Base-by-base conservation (phyloP, 2,888 invertebrate genomes). In the Gortyna flavago region DNA sequence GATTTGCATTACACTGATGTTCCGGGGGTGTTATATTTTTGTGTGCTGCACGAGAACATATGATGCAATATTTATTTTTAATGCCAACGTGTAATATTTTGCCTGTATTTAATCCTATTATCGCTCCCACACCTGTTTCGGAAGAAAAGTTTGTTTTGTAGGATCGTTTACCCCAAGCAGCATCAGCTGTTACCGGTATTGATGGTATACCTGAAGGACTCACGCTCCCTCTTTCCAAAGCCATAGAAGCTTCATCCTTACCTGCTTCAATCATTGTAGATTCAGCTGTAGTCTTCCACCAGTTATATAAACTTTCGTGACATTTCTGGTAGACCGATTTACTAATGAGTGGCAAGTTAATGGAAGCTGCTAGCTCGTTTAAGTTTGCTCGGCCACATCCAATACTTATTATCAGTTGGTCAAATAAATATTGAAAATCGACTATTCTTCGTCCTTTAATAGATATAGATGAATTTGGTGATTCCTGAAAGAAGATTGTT, bases 111-210 rank as follows among this genome's bases (percentile, higher is more conserved):
- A 71, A 7, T 21, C 32, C 59, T 57, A 44, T 59, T 21, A 71
- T 59, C 0, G 29, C 70, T 59, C 59, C 41, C 6, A 70, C 21
- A 8, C 59, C 59, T 29, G 59, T 21, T 59, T 41, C 38, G 13
- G 70, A 57, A 32, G 29, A 59, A 32, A 59, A 44, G 29, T 71
- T 59, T 21, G 59, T 71, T 57, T 41, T 59, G 2, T 70, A 71
- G 13, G 59, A 71, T 29, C 59, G 21, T 29, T 71, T 61, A 13
- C 57, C 38, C 41, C 29, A 59, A 38, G 38, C 38, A 41, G 70
- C 70, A 70, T 59, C 59, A 41, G 38, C 70, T 29, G 70, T 41
- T 59, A 70, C 41, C 18, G 70, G 1, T 57, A 70, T 41, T 21
- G 57, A 21, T 29, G 41, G 69, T 59, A 41, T 13, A 29, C 54